Evolutionary conservation across 1,140 invertebrate genomes (phyloP).

Genomic region (Saxidomus purpurata): DNA sequence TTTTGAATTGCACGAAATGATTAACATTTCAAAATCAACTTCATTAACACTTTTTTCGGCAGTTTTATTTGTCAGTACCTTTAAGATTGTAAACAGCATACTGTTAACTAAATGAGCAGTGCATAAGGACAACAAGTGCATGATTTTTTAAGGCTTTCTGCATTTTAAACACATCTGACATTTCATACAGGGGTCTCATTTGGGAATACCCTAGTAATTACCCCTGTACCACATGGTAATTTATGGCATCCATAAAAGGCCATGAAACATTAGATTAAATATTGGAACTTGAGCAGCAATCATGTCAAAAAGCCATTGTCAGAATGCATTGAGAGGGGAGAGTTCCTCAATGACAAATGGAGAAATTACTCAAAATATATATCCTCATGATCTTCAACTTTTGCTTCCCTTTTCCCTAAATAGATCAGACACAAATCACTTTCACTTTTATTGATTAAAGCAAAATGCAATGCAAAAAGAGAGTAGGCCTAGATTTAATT

Average conservation of each 20-base stretch:
- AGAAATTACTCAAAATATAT: background rate
- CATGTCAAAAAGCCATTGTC: slow-evolving; percentile 26
- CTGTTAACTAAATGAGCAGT: no score
- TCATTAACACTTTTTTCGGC: no score
- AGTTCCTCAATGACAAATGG: background rate
- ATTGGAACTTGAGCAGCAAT: background rate
- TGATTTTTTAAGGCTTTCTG: background rate
- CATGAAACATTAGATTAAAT: slow-evolving; percentile 1
- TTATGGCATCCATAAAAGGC: slow-evolving; percentile 50
- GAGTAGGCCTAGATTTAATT: no score
- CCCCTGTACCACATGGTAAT: slow-evolving; percentile 16
- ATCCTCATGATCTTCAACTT: no score
- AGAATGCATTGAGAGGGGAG: background rate
- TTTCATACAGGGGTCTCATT: slow-evolving; percentile 3
- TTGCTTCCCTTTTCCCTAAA: no score
- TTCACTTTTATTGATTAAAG: no score
- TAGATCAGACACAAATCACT: no score
- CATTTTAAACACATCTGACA: slow-evolving; percentile 34
- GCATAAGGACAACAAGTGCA: slow-evolving; percentile 11
- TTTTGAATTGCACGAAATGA: no score
- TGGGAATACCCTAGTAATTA: slow-evolving; percentile 18
- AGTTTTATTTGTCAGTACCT: no score
- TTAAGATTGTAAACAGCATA: no score
- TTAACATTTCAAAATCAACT: no score
- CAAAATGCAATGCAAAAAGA: no score